phyloP scores from a whole-genome alignment of 2,797 vertebrate genomes.

The Oryzias sinensis region DNA sequence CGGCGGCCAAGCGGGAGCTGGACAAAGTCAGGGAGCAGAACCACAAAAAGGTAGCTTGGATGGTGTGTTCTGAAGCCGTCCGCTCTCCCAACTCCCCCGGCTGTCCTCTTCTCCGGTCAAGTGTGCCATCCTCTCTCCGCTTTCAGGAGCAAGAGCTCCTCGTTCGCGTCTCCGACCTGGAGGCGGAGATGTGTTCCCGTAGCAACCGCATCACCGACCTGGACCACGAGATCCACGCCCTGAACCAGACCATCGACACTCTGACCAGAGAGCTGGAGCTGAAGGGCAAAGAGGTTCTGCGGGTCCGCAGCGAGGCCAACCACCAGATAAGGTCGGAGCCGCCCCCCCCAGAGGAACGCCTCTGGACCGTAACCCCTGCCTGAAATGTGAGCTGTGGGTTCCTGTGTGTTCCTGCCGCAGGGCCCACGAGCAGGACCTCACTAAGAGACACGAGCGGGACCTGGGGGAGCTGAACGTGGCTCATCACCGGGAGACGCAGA shows the following conservation, averaged over 20 bases:
- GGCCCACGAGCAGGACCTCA: slow-evolving; percentile 77
- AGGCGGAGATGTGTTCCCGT: slow-evolving; percentile 87
- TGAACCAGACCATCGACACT: slow-evolving; percentile 92
- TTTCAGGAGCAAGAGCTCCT: slow-evolving; percentile 89
- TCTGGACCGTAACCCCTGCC: too few relatives aligned
- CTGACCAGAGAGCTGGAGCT: slow-evolving; percentile 94
- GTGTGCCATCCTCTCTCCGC: neutral
- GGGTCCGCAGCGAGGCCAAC: slow-evolving; percentile 93
- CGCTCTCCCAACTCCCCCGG: neutral
- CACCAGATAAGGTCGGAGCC: slow-evolving; percentile 89
- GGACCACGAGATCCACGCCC: slow-evolving; percentile 91
- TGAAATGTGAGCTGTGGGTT: neutral
- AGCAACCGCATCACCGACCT: slow-evolving; percentile 92
- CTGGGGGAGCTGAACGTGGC: slow-evolving; percentile 67
- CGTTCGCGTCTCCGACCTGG: slow-evolving; percentile 85
- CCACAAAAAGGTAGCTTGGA: slow-evolving; percentile 80
- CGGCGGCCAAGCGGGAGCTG: slow-evolving; percentile 83
- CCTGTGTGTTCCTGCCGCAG: slow-evolving; percentile 36
- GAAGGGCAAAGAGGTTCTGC: slow-evolving; percentile 96
- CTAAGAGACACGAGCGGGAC: slow-evolving; percentile 75
- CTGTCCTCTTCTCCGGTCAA: neutral
- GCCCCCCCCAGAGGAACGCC: too few relatives aligned
- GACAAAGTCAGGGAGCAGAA: slow-evolving; percentile 87
- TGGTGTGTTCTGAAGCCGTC: neutral
- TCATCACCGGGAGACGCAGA: slow-evolving; percentile 76